Conservation (phyloP, 2,888 invertebrate genomes). For the Thalpophila matura region DNA sequence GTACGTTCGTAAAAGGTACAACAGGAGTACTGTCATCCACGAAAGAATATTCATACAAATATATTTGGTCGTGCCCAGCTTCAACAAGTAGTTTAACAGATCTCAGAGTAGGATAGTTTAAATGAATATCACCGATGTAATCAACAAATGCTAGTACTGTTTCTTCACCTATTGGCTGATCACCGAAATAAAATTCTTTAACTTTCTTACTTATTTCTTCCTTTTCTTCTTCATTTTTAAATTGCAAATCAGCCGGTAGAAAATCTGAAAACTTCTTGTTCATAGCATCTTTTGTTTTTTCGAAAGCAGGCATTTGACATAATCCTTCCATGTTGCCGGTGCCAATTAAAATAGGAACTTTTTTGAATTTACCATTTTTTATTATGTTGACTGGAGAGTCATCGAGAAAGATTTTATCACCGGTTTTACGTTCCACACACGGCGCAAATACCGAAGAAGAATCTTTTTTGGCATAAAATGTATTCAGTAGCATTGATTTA, state of each 20-base stretch:
- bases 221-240: constrained; percentile 64
- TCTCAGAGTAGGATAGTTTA: constrained; percentile 67
- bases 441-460: constrained; percentile 38
- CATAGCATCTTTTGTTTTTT: constrained; percentile 63
- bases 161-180: constrained; percentile 54
- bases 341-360: constrained; percentile 48
- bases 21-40: constrained; percentile 62
- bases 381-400: constrained; percentile 43
- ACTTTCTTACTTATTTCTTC: constrained; percentile 59
- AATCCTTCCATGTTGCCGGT: constrained; percentile 52
- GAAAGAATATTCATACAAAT: constrained; percentile 74
- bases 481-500: constrained; percentile 28
- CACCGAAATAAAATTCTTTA: constrained; percentile 74
- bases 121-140: constrained; percentile 76
- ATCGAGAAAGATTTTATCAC: constrained; percentile 14
- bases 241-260: constrained; percentile 70
- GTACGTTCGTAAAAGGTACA: constrained; percentile 63
- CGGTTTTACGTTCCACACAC: constrained; percentile 37
- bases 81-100: constrained; percentile 62
- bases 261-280: constrained; percentile 71
- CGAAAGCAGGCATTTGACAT: constrained; percentile 4
- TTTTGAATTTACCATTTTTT: constrained; percentile 34
- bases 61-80: constrained; percentile 67
- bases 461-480: constrained; percentile 29
- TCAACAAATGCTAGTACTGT: constrained; percentile 60